phyloP scores from a whole-genome alignment of 2,888 invertebrate genomes.

The Hypercompe scribonia region DNA sequence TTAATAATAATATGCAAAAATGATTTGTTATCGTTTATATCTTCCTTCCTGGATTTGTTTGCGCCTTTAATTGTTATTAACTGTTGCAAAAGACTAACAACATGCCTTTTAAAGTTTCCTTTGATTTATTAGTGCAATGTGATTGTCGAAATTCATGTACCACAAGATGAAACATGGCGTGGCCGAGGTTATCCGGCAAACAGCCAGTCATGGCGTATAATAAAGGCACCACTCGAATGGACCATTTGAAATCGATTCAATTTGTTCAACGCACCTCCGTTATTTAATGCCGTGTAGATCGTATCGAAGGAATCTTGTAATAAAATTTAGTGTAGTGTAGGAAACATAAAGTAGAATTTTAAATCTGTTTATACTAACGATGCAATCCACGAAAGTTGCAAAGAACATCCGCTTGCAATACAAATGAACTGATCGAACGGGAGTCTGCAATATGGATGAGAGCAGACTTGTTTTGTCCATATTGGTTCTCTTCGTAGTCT shows the following conservation, averaged over 20 bases:
- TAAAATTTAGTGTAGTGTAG: constrained; percentile 18
- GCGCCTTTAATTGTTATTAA: neutral
- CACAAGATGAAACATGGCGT: constrained; percentile 51
- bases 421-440: constrained; percentile 71
- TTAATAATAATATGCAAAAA: neutral
- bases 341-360: constrained; percentile 20
- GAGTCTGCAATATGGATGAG: constrained; percentile 71
- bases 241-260: constrained; percentile 63
- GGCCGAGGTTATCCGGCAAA: constrained; percentile 51
- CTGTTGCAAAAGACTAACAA: neutral
- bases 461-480: constrained; percentile 71
- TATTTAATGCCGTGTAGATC: constrained; percentile 52
- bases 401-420: constrained; percentile 69
- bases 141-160: constrained; percentile 41
- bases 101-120: neutral
- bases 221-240: constrained; percentile 59
- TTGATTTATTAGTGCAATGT: constrained; percentile 29
- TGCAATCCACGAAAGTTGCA: constrained; percentile 56
- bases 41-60: neutral
- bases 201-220: constrained; percentile 68
- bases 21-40: neutral
- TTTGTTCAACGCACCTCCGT: constrained; percentile 60
- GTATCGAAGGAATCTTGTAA: constrained; percentile 33
- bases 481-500: constrained; percentile 54
- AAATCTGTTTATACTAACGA: constrained; percentile 50